Evolutionary conservation across 2,113 vertebrate genomes (phyloP), one percentile per base, ranked within the genome.

Genomic region (Vanacampus margaritifer): DNA sequence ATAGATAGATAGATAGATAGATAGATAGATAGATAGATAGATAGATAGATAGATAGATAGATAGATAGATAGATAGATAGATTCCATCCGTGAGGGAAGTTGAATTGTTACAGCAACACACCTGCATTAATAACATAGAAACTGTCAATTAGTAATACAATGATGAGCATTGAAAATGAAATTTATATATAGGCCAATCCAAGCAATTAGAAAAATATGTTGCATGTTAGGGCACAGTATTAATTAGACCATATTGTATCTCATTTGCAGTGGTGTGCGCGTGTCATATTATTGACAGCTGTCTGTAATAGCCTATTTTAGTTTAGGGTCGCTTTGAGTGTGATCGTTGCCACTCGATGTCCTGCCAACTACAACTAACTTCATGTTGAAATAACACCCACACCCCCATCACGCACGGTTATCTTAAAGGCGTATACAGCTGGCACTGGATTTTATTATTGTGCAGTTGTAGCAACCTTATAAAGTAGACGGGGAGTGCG

Each of bases 1-100:
- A 48, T 48, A 48, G 46, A 48, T 48, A 48, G 46, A 48, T 48
- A 48, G 46, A 48, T 48, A 48, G 46, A 48, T 48, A 48, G 46
- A 48, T 48, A 48, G 46, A 48, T 48, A 48, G 46, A 48, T 48
- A 48, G 46, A 48, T 21, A 48, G 46, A 48, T 48, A 48, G 45
- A 48, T 48, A 48, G 45, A 48, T 48, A 48, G 45, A 48, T 45
- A 48, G 45, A 48, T 48, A 48, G 45, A 48, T 48, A 48, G 45
- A 48, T 48, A 48, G 45, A 48, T 48, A 48, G 45, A 48, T 21
- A 48, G 45, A 48, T 21, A 48, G 45, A 48, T 21, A 48, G 45
- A 48, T 21, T 50, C 48, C n/a, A 10, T 21, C 21, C 48, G n/a
- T 51, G 48, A n/a, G 48, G 48, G 21, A 46, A 23, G 23, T 51